These are phyloP conservation scores for Cyrtonyx montezumae DNA, from an alignment of 2,113 vertebrate species.

Conservation along the genomic window DNA sequence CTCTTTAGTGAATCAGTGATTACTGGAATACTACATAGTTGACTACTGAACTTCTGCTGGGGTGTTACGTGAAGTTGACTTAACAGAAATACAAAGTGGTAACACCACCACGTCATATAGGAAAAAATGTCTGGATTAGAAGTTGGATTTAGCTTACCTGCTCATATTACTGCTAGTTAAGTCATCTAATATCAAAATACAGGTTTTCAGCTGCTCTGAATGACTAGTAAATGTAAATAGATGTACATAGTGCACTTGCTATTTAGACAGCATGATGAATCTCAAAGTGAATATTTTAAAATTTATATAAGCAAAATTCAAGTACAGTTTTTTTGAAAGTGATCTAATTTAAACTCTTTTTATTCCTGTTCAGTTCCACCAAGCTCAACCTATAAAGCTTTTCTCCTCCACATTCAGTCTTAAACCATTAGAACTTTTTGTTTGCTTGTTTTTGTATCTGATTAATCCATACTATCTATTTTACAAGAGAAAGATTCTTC, in stretches of 20 bases:
- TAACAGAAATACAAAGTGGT: not conserved
- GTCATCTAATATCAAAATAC: not conserved
- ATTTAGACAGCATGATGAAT: not conserved
- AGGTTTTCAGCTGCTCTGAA: not conserved
- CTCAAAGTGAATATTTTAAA: not conserved
- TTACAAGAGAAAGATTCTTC: not conserved
- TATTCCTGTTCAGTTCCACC: not conserved
- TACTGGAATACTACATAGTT: not conserved
- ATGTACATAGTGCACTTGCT: not conserved
- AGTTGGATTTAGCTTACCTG: not conserved
- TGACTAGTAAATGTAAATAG: not conserved
- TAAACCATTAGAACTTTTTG: not conserved
- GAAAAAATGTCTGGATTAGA: not conserved
- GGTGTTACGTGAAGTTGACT: not conserved
- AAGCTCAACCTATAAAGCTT: not conserved
- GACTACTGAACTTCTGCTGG: accelerated
- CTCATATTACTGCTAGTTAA: not conserved
- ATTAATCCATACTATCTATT: not conserved
- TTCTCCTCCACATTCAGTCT: not conserved
- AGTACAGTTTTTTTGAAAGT: not conserved
- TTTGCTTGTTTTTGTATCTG: not conserved
- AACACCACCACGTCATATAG: not conserved
- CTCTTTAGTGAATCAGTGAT: no score
- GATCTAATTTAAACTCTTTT: not conserved
- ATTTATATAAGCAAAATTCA: not conserved